Conservation (phyloP, 1,140 invertebrate genomes). For the Formica selysi region DNA sequence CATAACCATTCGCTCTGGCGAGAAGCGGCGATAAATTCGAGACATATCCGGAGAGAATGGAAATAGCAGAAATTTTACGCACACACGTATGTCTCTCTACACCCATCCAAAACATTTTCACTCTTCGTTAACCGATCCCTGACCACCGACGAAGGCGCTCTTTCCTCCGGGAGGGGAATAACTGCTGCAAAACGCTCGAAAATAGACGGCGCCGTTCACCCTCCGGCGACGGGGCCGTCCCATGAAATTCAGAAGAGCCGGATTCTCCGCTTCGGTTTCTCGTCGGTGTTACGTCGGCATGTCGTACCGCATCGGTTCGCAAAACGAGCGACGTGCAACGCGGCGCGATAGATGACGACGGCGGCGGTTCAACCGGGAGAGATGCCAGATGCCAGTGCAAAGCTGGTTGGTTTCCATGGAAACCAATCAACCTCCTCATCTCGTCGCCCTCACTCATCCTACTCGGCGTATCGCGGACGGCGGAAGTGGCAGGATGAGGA, state of each 20-base stretch:
- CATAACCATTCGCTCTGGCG: background rate
- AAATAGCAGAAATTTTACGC: constrained; percentile 23
- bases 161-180: constrained; percentile 17
- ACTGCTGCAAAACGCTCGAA: constrained; percentile 31
- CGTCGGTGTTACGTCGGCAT: constrained; percentile 13
- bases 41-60: background rate
- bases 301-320: constrained; percentile 46
- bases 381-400: constrained; percentile 56
- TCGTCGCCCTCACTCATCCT: constrained; percentile 64
- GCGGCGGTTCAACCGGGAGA: constrained; percentile 54
- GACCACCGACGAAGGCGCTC: constrained; percentile 1
- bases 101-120: constrained; percentile 30
- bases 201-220: constrained; percentile 35
- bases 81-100: background rate
- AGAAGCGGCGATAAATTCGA: background rate
- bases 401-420: constrained; percentile 76
- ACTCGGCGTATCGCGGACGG: constrained; percentile 57
- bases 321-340: constrained; percentile 10
- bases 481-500: constrained; percentile 50
- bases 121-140: constrained; percentile 38
- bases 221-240: background rate
- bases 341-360: constrained; percentile 43
- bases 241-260: constrained; percentile 57
- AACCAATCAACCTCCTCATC: constrained; percentile 72
- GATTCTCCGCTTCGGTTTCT: constrained; percentile 46